Percentiles rank a stretch among this genome's conserved stretches.
Evolutionary conservation across 2,888 invertebrate species (phyloP).

Genomic region (Cenopis cana): DNA sequence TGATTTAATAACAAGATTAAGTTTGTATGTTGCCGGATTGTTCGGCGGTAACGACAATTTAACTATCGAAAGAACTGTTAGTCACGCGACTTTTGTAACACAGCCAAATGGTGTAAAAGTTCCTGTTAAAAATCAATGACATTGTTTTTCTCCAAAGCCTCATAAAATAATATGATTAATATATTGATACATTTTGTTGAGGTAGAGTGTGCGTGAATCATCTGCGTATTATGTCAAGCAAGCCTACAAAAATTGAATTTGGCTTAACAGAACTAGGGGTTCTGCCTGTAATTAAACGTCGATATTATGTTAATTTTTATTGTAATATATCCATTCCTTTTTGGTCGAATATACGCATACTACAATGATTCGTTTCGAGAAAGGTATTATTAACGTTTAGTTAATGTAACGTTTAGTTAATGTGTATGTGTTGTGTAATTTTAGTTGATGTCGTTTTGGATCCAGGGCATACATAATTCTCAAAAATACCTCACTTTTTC

Average conservation of each 20-base stretch:
- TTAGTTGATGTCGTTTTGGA: no score
- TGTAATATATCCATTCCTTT: neutral
- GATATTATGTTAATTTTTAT: neutral
- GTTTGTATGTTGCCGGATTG: constrained; percentile 72
- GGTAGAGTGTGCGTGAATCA: no score
- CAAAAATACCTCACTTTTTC: neutral
- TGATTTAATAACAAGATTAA: constrained; percentile 86
- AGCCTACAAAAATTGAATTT: neutral
- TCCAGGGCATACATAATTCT: neutral
- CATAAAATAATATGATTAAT: neutral
- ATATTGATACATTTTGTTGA: neutral
- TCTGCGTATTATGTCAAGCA: neutral
- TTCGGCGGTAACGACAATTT: constrained; percentile 64
- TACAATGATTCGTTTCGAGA: neutral
- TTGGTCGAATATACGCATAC: neutral
- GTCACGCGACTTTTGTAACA: constrained; percentile 28
- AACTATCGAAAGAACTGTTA: constrained; percentile 40
- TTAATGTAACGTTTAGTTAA: no score
- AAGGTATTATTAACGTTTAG: no score
- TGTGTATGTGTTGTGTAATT: no score
- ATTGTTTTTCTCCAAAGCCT: neutral
- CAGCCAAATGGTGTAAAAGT: constrained; percentile 7
- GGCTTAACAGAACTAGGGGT: neutral
- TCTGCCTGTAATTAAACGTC: neutral
- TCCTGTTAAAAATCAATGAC: neutral